Percentiles rank a stretch among this genome's conserved stretches.
Evolutionary conservation across 2,888 invertebrate genomes (phyloP).

Genomic region (Sepioteuthis lessoniana): DNA sequence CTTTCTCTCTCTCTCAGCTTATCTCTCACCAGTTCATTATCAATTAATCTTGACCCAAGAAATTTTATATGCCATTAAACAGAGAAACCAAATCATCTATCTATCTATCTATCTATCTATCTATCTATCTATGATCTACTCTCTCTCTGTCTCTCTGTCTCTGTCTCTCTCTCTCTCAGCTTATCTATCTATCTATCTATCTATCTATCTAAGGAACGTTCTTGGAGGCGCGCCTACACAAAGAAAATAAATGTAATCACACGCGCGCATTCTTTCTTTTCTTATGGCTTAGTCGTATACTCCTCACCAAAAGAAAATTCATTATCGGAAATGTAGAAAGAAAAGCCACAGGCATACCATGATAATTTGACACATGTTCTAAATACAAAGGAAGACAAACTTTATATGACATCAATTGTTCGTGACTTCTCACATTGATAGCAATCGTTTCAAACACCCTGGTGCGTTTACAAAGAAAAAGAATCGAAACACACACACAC

Average conservation of each 20-base stretch:
- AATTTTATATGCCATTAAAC: too few relatives aligned
- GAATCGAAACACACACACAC: not conserved
- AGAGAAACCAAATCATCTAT: not conserved
- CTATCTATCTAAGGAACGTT: not conserved
- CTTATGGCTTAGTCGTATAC: not conserved
- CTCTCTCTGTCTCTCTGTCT: not conserved
- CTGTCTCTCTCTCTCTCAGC: not conserved
- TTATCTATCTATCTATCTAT: not conserved
- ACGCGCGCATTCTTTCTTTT: not conserved
- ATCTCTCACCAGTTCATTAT: too few relatives aligned
- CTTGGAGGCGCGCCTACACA: not conserved
- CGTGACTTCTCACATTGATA: not conserved
- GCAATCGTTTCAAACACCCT: not conserved
- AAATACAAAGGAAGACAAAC: not conserved
- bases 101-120: not conserved
- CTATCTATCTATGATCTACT: not conserved
- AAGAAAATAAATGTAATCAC: not conserved
- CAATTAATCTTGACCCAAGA: too few relatives aligned
- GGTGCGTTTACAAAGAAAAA: not conserved
- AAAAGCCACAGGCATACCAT: not conserved
- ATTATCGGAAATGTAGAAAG: not conserved
- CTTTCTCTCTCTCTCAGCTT: too few relatives aligned
- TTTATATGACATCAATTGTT: constrained; percentile 3
- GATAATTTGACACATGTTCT: not conserved
- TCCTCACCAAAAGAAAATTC: not conserved